Conservation (phyloP, 2,888 invertebrate genomes). For the Polietes domitor region DNA sequence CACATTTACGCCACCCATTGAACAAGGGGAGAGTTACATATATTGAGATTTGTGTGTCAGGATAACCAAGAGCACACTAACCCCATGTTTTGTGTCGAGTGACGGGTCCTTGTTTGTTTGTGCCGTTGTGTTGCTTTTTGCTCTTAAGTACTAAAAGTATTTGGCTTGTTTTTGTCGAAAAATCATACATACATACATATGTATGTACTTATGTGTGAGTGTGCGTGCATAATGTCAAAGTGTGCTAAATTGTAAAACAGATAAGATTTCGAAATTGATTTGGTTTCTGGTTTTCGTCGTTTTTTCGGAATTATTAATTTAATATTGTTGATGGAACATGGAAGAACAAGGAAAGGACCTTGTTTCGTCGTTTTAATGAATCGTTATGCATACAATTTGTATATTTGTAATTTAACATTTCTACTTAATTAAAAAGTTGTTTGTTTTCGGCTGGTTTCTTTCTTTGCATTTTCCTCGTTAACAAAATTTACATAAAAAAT, state of each 20-base stretch:
- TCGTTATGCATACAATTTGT: constrained; percentile 37
- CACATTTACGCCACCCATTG: background rate
- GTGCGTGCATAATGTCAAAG: background rate
- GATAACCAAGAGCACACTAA: constrained; percentile 21
- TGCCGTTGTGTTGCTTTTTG: background rate
- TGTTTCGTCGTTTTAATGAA: constrained; percentile 20
- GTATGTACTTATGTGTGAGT: background rate
- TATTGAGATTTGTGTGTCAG: constrained; percentile 1
- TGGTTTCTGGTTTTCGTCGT: constrained; percentile 16
- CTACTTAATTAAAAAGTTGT: constrained; percentile 42
- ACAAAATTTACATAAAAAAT: constrained; percentile 46
- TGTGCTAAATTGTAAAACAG: constrained; percentile 25
- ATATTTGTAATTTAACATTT: constrained; percentile 30
- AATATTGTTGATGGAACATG: constrained; percentile 47
- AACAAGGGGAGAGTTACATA: background rate
- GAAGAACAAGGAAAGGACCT: constrained; percentile 15
- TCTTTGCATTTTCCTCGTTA: constrained; percentile 42
- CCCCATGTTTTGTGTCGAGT: constrained; percentile 34
- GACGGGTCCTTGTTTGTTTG: constrained; percentile 27
- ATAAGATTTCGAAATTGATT: constrained; percentile 10
- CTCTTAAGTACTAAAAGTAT: constrained; percentile 22
- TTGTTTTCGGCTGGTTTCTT: background rate
- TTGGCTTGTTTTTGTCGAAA: constrained; percentile 12
- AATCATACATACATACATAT: background rate
- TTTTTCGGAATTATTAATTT: constrained; percentile 42